Evolutionary conservation across 2,888 invertebrate species (phyloP).

Genomic region (Meteorus colon): DNA sequence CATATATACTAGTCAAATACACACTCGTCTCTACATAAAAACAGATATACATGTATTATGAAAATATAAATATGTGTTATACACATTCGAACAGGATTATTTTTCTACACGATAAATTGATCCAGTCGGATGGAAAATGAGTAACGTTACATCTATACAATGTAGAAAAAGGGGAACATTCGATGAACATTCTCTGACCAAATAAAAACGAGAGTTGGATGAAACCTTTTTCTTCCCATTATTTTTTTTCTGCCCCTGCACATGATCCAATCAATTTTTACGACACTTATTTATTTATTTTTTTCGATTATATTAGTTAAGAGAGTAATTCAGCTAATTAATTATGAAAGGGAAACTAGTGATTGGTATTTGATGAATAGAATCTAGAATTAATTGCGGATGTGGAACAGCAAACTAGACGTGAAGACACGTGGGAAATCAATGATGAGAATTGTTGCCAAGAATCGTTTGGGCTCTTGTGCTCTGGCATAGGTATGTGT

Average conservation of each 20-base stretch:
- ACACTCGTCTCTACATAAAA: background rate
- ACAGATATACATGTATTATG: background rate
- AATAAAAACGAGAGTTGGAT: background rate
- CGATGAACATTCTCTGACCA: too few relatives aligned
- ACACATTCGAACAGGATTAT: background rate
- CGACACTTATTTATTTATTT: too few relatives aligned
- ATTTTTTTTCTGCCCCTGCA: too few relatives aligned
- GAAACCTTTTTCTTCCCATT: too few relatives aligned
- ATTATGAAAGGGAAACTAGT: too few relatives aligned
- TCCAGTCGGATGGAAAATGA: background rate
- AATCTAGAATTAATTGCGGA: background rate
- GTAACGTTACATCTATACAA: background rate
- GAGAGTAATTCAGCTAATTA: too few relatives aligned
- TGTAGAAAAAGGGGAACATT: background rate
- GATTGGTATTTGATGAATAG: background rate
- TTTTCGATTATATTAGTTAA: too few relatives aligned
- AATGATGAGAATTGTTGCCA: slow-evolving; percentile 26
- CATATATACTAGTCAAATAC: background rate
- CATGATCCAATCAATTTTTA: too few relatives aligned
- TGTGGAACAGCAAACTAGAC: background rate
- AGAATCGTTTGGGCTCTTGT: background rate
- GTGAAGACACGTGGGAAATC: slow-evolving; percentile 24
- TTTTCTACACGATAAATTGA: background rate
- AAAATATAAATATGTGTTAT: background rate
- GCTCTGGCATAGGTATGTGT: background rate